These are phyloP conservation scores for Pectinophora gossypiella DNA, from an alignment of 1,140 invertebrate species.

Conservation along the genomic window DNA sequence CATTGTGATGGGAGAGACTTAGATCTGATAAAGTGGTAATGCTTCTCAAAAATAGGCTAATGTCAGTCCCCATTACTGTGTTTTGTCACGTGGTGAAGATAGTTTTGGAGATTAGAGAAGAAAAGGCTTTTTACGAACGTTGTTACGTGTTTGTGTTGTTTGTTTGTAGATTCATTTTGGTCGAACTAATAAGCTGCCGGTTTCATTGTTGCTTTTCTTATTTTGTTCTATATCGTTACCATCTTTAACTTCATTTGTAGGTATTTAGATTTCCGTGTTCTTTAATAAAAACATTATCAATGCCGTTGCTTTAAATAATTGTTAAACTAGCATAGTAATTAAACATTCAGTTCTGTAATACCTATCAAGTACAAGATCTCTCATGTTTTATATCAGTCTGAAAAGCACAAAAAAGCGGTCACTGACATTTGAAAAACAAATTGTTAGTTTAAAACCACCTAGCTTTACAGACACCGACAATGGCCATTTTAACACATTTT, in stretches of 20 bases:
- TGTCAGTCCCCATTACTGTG: conserved; percentile 41
- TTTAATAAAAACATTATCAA: too few relatives aligned
- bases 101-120: conserved; percentile 21
- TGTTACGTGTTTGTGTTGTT: conserved; percentile 4
- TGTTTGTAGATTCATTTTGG: neutral
- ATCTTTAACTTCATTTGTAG: too few relatives aligned
- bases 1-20: conserved; percentile 31
- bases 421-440: neutral
- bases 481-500: neutral
- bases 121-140: conserved; percentile 10
- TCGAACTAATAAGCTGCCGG: neutral
- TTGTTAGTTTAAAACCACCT: too few relatives aligned
- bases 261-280: too few relatives aligned
- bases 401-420: too few relatives aligned
- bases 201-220: too few relatives aligned
- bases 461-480: neutral
- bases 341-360: too few relatives aligned
- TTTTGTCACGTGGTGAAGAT: conserved; percentile 44
- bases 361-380: too few relatives aligned
- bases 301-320: too few relatives aligned
- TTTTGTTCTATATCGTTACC: too few relatives aligned
- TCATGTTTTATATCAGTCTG: too few relatives aligned
- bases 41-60: conserved; percentile 46
- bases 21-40: conserved; percentile 44
- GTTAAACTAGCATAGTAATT: too few relatives aligned